Conservation (phyloP, 2,888 invertebrate genomes). For the Rambutsinella grinnellia region DNA sequence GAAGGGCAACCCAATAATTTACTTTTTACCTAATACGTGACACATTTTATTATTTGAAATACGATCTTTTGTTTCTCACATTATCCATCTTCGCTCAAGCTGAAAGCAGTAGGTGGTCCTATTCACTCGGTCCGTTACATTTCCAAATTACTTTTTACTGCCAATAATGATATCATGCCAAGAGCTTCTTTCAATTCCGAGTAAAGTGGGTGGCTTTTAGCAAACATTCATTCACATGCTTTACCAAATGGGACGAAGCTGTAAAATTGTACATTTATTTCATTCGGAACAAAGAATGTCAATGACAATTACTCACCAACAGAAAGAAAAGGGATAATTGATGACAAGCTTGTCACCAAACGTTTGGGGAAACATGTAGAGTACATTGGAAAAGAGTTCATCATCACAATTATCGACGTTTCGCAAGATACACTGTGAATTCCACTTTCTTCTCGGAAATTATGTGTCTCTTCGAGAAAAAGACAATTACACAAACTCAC, state of each 20-base stretch:
- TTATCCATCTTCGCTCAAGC: too few relatives aligned
- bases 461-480: too few relatives aligned
- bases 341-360: conserved; percentile 48
- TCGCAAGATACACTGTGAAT: background rate
- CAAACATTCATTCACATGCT: too few relatives aligned
- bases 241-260: background rate
- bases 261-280: background rate
- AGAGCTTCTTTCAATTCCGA: background rate
- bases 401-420: background rate
- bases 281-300: conserved; percentile 8
- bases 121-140: too few relatives aligned
- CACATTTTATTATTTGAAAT: too few relatives aligned
- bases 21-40: too few relatives aligned
- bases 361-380: background rate
- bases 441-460: too few relatives aligned
- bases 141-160: background rate
- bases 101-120: too few relatives aligned
- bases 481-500: too few relatives aligned
- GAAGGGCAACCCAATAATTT: too few relatives aligned
- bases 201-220: too few relatives aligned
- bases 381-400: background rate
- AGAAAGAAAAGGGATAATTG: conserved; percentile 23
- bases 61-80: too few relatives aligned
- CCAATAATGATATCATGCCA: background rate
- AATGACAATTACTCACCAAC: conserved; percentile 49